phyloP scores from a whole-genome alignment of 37 sponge, comb jelly and placozoan genomes.

The Oopsacas minuta region DNA sequence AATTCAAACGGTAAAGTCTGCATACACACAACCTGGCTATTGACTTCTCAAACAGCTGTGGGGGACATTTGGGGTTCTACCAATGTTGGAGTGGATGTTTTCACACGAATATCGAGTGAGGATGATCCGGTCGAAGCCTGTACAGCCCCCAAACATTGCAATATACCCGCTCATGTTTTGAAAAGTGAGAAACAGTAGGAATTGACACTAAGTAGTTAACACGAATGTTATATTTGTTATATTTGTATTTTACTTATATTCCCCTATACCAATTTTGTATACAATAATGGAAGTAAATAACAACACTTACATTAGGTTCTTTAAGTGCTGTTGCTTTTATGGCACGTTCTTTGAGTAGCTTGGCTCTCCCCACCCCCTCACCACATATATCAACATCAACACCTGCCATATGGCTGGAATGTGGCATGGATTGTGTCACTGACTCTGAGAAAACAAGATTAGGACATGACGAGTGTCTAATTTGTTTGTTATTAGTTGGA shows the following conservation, averaged over 20 bases:
- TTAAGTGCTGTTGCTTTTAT: neutral
- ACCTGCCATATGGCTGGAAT: no score
- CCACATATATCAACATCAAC: neutral
- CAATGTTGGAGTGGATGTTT: neutral
- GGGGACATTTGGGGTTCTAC: neutral
- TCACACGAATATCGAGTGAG: no score
- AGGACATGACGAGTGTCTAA: neutral
- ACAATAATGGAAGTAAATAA: neutral
- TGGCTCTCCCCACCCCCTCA: neutral
- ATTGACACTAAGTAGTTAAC: no score
- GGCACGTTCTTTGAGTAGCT: neutral
- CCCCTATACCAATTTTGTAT: no score
- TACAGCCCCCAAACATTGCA: no score
- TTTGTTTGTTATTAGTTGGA: neutral
- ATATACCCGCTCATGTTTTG: no score
- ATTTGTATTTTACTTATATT: no score
- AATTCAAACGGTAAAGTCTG: neutral
- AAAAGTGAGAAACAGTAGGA: no score
- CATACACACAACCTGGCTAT: neutral
- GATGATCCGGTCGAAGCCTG: no score
- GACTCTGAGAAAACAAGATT: neutral
- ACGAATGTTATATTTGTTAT: no score
- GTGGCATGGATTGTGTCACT: neutral
- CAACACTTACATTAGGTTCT: neutral
- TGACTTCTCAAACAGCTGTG: neutral